Base-by-base conservation (phyloP, 2,113 vertebrate species). In the Numida meleagris region DNA sequence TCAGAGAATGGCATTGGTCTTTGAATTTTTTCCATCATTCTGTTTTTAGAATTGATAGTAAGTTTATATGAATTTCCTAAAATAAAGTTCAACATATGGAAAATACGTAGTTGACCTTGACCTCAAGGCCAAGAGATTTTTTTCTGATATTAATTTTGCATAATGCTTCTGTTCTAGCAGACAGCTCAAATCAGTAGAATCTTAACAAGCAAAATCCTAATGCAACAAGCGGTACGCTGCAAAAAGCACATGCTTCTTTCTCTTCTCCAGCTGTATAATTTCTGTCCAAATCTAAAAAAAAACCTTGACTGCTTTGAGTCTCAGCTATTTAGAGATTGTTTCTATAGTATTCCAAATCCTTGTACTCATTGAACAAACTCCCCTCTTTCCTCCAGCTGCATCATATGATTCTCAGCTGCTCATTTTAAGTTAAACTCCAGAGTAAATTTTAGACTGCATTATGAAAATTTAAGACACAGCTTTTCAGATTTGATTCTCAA, bases 221-320 rank as follows among this genome's bases (percentile, higher is more conserved):
- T 46, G 46, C 29, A 91, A 34, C 33, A 50, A 79, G 45, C 11
- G 79, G 31, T 67, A 66, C 42, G 36, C 15, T 89, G 61, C 25
- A 84, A 92, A 87, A 84, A 63, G 11, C 24, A 78, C 65, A 43
- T 36, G 19, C 11, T 82, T 90, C 36, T 74, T 8, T 61, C 24
- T 76, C 55, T 82, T 85, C 21, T 87, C n/a, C 38, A 8, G 3
- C 55, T 73, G 29, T 73, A 70, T 34, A 77, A 70, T 88, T 95
- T 59, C 74, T 36, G 67, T 71, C 78, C 19, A 91, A 91, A 82
- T 82, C 33, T 87, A n/a, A n/a, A n/a, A 24, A 29, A 90, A 92
- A 95, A 51, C 51, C 62, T 75, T 84, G 82, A 79, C 33, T 90
- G 70, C 72, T 85, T 87, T 89, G 48, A 66, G n/a, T 14, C 38